Percentiles rank a stretch among this genome's conserved stretches.
phyloP scores from a whole-genome alignment of 1,140 invertebrate species.

The Cyclina sinensis region DNA sequence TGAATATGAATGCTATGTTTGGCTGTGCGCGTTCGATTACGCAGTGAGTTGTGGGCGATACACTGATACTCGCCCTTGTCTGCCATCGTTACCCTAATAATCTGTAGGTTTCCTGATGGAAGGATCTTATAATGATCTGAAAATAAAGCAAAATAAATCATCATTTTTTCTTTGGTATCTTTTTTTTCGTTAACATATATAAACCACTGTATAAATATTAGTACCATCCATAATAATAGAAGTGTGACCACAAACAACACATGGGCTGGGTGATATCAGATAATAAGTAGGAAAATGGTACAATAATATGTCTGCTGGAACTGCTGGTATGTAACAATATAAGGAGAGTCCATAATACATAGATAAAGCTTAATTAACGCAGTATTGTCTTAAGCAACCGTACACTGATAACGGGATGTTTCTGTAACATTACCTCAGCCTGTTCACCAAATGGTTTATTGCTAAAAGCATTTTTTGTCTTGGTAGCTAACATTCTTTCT shows the following conservation, averaged over 20 bases:
- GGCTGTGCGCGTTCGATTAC: slow-evolving; percentile 42
- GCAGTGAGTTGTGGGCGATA: slow-evolving; percentile 55
- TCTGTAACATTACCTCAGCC: background rate
- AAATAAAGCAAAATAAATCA: no score
- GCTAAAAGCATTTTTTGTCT: slow-evolving; percentile 10
- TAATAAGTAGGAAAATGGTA: background rate
- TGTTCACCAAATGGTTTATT: no score
- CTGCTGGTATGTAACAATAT: slow-evolving; percentile 7
- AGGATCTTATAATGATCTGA: slow-evolving; percentile 66
- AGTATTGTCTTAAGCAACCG: background rate
- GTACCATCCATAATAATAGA: no score
- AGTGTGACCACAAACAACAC: no score
- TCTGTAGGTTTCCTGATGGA: slow-evolving; percentile 64
- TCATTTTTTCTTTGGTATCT: no score
- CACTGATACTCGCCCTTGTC: slow-evolving; percentile 60
- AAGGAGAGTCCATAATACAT: background rate
- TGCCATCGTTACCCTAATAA: slow-evolving; percentile 37
- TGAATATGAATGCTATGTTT: slow-evolving; percentile 61
- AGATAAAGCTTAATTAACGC: slow-evolving; percentile 11
- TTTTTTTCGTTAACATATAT: no score
- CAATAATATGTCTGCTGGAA: no score
- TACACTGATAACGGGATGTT: slow-evolving; percentile 22
- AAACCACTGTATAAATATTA: no score
- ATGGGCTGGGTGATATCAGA: background rate
- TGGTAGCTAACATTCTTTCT: background rate